Evolutionary conservation across 2,797 vertebrate genomes (phyloP), one percentile per base, ranked within the genome.

Genomic region (Gymnopithys bicolor): DNA sequence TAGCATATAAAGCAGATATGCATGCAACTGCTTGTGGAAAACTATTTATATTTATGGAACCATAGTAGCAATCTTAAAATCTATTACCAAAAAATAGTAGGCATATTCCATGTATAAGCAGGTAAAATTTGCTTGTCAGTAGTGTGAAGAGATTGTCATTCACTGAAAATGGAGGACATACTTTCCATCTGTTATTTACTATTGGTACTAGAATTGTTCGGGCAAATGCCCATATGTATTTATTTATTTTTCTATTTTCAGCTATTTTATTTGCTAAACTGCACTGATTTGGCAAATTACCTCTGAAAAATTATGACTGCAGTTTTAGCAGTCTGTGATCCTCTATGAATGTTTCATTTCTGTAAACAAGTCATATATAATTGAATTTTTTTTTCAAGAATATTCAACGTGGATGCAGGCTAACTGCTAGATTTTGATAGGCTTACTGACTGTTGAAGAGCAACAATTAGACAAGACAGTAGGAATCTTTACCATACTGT

Each of bases 131-230:
- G 4, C 35, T 88, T 25, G 27, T 62, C 33, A 18, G 5, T 53
- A 55, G 13, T 48, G 17, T 28, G 19, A 79, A 86, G 48, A 64
- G 39, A 68, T 30, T 89, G 39, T 69, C 32, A 69, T 82, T 91
- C 15, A 33, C 25, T 90, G 35, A 73, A 90, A 90, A 74, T 30
- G 10, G 39, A 30, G 25, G 28, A 76, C 30, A 55, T 11, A 14
- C 69, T 93, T 92, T 93, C 81, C 59, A 46, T 92, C 63, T 93
- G 39, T 87, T 95, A 83, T 77, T 87, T 93, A 83, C 68, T 85
- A 25, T 27, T 67, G n/a, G 23, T 52, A 41, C 35, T 75, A 35
- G 45, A 87, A 73, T 23, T 73, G 24, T 70, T 85, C 0, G 10
- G 43, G 48, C 25, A 84, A 84, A 77, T 52, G 41, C 81, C 74